Conservation (phyloP, 2,113 vertebrate genomes). For the Sisor rabdophorus region DNA sequence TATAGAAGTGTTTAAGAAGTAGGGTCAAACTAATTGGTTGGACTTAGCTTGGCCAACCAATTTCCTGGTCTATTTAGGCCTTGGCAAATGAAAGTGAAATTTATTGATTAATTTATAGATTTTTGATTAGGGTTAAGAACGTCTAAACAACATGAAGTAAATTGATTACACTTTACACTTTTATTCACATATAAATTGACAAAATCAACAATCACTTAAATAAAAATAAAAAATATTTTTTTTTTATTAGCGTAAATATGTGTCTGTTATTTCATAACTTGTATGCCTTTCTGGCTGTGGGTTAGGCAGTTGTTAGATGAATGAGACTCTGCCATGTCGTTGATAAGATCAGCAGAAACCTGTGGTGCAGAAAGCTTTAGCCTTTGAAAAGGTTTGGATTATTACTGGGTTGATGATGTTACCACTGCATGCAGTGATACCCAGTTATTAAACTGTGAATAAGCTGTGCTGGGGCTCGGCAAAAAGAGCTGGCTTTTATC, state of each 20-base stretch:
- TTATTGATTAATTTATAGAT: not conserved
- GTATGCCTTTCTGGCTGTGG: conserved; percentile 47
- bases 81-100: not conserved
- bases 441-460: conserved; percentile 1
- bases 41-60: not conserved
- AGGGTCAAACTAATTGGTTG: conserved; percentile 48
- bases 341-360: conserved; percentile 23
- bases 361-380: conserved; percentile 15
- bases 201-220: not conserved
- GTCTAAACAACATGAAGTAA: not conserved
- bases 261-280: not conserved
- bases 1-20: conserved; percentile 53
- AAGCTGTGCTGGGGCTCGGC: conserved; percentile 6
- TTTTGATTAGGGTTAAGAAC: not conserved
- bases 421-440: conserved; percentile 1
- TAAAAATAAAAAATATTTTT: too few relatives aligned
- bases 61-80: not conserved
- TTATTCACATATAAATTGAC: too few relatives aligned
- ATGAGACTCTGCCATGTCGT: conserved; percentile 6
- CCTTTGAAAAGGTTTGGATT: conserved; percentile 44
- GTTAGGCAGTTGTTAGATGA: conserved; percentile 40
- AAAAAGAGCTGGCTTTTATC: conserved; percentile 17
- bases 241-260: not conserved
- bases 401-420: conserved; percentile 16
- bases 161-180: not conserved